These are phyloP conservation scores for Dasyornis broadbenti DNA, from an alignment of 2,113 vertebrate species.

Conservation along the genomic window DNA sequence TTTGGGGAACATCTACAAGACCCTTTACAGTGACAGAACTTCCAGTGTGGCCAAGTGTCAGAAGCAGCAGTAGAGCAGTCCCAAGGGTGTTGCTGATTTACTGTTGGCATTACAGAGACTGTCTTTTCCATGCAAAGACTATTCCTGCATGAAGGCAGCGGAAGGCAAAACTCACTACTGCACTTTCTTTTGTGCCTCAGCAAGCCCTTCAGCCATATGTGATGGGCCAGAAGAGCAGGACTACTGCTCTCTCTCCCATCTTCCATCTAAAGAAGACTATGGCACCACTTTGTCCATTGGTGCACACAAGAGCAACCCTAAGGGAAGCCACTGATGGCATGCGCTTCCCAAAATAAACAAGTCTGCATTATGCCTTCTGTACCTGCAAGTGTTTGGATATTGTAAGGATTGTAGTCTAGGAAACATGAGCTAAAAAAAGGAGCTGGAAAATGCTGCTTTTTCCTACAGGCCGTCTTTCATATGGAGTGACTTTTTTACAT, in stretches of 20 bases:
- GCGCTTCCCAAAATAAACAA: background rate
- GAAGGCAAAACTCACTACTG: background rate
- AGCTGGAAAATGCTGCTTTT: background rate
- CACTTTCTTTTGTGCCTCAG: background rate
- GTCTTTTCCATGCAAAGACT: background rate
- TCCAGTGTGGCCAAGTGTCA: background rate
- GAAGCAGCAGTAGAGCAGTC: background rate
- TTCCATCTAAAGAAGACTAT: background rate
- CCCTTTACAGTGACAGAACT: background rate
- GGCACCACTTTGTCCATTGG: background rate
- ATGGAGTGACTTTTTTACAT: background rate
- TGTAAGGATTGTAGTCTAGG: background rate
- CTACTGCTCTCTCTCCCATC: background rate
- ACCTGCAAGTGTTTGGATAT: background rate
- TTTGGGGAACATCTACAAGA: background rate
- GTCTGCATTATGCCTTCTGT: background rate
- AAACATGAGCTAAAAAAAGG: background rate
- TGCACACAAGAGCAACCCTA: background rate
- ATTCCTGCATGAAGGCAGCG: background rate
- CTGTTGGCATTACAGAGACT: background rate
- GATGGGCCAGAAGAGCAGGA: background rate
- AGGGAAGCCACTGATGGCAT: background rate
- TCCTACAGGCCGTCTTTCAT: background rate
- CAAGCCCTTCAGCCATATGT: background rate
- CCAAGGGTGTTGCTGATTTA: accelerated